Base-by-base conservation (phyloP, 2,797 vertebrate species). In the Lindbergichthys nudifrons region DNA sequence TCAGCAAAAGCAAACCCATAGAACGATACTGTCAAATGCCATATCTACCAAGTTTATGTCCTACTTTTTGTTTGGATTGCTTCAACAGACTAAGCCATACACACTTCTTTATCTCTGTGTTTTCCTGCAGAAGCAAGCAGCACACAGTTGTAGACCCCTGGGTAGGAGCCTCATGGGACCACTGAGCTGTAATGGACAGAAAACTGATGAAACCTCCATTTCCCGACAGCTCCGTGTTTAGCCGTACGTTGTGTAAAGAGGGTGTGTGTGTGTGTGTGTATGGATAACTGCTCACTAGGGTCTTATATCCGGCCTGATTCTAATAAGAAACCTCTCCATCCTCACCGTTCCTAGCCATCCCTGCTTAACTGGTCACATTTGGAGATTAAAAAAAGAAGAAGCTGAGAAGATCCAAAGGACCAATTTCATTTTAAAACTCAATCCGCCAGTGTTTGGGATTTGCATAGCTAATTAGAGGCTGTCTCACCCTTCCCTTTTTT, bases 391-490 rank as follows among this genome's bases (percentile, higher is more conserved):
- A 70, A 59, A 50, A 26, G 26, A 26, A 76, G 32, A 76, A 52
- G 59, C 72, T 21, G 75, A 73, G 84, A 84, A 92, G 90, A 94
- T 94, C 90, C 86, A 91, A 94, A 88, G 88, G 77, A 87, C 77
- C 90, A 92, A 93, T 92, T 94, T 93, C 89, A 87, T 92, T 90
- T 93, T 85, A 80, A 80, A 92, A 92, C 87, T 89, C 88, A 89
- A 93, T 91, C 90, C 86, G 48, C 79, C 81, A 86, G 85, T 85
- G 76, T 48, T 46, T 18, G 74, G 91, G 94, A 95, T 95, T 95
- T 94, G 92, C 94, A 95, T 95, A 82, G 84, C 84, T 94, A 95
- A 95, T 95, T 93, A 93, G 91, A 84, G 47, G 81, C 83, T 76
- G 88, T 84, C 79, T 74, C 68, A 68, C 70, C 81, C 65, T 42